These are phyloP conservation scores for Austrofundulus limnaeus DNA, from an alignment of 2,113 vertebrate species.

Conservation along the genomic window DNA sequence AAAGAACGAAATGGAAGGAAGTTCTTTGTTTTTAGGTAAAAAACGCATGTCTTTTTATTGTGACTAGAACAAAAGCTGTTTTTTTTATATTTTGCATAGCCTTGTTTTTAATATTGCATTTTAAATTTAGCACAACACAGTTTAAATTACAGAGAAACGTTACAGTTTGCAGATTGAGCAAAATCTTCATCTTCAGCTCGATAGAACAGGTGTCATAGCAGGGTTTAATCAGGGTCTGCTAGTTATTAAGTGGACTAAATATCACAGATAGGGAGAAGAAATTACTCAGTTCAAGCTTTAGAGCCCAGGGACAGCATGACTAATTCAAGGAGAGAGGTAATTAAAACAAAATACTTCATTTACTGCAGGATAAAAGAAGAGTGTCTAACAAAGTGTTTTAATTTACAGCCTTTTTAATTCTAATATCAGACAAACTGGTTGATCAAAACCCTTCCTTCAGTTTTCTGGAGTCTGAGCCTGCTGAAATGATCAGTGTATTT, in stretches of 20 bases:
- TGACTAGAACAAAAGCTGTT: not conserved
- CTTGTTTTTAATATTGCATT: too few relatives aligned
- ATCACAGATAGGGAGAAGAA: conserved; percentile 4
- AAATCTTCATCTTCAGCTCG: conserved; percentile 14
- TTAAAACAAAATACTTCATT: conserved; percentile 34
- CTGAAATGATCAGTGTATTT: conserved; percentile 44
- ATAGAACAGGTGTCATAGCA: conserved; percentile 1
- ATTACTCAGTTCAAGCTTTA: conserved; percentile 7
- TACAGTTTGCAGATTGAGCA: conserved; percentile 3
- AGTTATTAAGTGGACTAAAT: conserved; percentile 37
- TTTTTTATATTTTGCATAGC: conserved; percentile 2
- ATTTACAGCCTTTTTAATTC: not conserved
- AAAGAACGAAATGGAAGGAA: conserved; percentile 63
- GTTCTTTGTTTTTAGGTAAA: conserved; percentile 62
- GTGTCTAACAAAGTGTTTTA: conserved; percentile 9
- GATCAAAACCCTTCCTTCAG: not conserved
- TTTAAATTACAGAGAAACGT: too few relatives aligned
- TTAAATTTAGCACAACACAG: too few relatives aligned
- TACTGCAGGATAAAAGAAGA: conserved; percentile 6
- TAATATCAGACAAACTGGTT: conserved; percentile 12
- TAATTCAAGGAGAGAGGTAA: conserved; percentile 24
- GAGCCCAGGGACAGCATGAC: conserved; percentile 19
- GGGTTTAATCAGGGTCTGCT: conserved; percentile 16
- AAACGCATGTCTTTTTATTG: not conserved
- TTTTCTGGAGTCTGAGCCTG: conserved; percentile 35